Base-by-base conservation (phyloP, 2,113 vertebrate species). In the Centropristis striata region DNA sequence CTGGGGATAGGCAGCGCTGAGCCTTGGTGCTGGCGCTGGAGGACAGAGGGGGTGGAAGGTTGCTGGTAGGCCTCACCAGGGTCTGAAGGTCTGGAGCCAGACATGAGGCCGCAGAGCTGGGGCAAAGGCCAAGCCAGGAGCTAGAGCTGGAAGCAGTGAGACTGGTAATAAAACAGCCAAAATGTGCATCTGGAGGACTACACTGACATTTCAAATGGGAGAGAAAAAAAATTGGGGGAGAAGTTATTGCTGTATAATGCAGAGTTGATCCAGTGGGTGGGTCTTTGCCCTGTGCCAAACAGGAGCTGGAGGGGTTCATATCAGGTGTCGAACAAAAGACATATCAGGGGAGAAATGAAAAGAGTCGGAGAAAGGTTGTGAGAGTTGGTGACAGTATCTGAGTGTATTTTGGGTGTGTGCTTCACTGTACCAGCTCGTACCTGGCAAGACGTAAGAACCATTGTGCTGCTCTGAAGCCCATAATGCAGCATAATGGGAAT, bases 381-480 rank as follows among this genome's bases (percentile, higher is more conserved):
- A 75, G 71, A 71, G 77, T 46, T 2, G 6, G 66, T 78, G 84
- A 72, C 79, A 57, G 75, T 50, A 69, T 75, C 51, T 72, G 69
- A 81, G 63, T 68, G 73, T 60, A 36, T 78, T n/a, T 63, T 86
- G 80, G 86, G 90, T 67, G 91, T 92, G 88, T 86, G 74, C 71
- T 37, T 63, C 28, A 21, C 21, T 78, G 86, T 88, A 65, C 82
- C 80, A 84, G 76, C 60, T 59, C 6, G 80, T 88, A 90, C 91
- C 84, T 85, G 89, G 86, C 39, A 53, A 66, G 46, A 69, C 63
- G 46, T 57, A 75, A 72, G 72, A 86, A 55, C 78, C 68, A 83
- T 87, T 83, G 90, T 85, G 67, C 73, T 44, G 80, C 67, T 78
- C 8, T 77, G 64, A 85, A 84, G 70, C 63, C 64, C 37, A 58